Evolutionary conservation across 2,113 vertebrate species (phyloP), one percentile per base, ranked within the genome.

Genomic region (Tenrec ecaudatus): DNA sequence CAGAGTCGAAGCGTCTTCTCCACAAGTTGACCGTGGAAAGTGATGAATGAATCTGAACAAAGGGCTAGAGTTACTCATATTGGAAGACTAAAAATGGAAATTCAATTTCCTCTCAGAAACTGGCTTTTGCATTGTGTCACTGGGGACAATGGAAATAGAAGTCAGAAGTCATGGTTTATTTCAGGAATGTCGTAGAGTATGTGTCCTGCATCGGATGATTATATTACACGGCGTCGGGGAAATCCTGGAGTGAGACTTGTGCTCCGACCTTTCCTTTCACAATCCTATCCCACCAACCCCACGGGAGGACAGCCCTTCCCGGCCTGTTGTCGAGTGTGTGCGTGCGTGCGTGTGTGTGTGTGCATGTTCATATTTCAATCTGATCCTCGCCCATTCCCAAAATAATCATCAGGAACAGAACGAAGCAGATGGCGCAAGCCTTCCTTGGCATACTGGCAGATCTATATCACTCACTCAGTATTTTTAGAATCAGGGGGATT

Each of bases 401-500:
- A 89, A 92, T 91, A 96, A 90, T 97, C 80, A 81, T 90, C 84
- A 95, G 71, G 95, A 97, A 87, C 94, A 93, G 97, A 96, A 87
- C 83, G 96, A 95, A 96, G 87, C 91, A 96, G 96, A 96, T 97
- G 95, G 82, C 93, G 90, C 94, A 71, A 94, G n/a, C 84, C 97
- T 90, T 96, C 96, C 95, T 82, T 96, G 95, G 94, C 94, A 58
- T 69, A 33, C 19, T 33, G 78, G 53, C 94, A 96, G 92, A 88
- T 97, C 97, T 81, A 38, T 97, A 85, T 97, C 95, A 95, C 97
- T 97, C 91, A 87, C 89, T 97, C 92, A 89, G 92, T 95, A 95
- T 97, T 98, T 97, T 97, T 97, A 97, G 97, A 97, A 95, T 89
- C 90, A 89, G 88, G 95, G 75, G 94, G 91, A 93, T 93, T 96